phyloP scores from a whole-genome alignment of 1,140 invertebrate species.

The Drosophila orosa region DNA sequence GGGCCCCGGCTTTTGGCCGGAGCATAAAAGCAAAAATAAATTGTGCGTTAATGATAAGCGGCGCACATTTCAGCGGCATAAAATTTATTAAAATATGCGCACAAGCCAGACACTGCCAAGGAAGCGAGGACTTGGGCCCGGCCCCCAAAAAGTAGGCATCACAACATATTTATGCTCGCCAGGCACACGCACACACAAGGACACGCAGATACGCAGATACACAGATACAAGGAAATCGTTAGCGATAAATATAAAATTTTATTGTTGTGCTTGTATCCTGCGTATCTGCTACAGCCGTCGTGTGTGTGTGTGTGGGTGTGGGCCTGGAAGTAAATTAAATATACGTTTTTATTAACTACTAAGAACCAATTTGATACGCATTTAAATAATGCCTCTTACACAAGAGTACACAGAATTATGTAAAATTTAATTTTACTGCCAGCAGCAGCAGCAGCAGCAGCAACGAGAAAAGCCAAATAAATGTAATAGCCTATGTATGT shows the following conservation, averaged over 20 bases:
- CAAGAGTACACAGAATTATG: conserved; percentile 57
- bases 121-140: conserved; percentile 30
- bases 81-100: conserved; percentile 83
- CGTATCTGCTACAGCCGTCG: conserved; percentile 17
- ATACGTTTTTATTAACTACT: conserved; percentile 83
- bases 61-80: conserved; percentile 78
- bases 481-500: conserved; percentile 69
- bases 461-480: conserved; percentile 74
- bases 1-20: conserved; percentile 3
- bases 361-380: conserved; percentile 83
- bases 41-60: conserved; percentile 83
- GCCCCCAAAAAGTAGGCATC: conserved; percentile 53
- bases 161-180: conserved; percentile 70
- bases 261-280: conserved; percentile 70
- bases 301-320: conserved; percentile 26
- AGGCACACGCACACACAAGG: conserved; percentile 40
- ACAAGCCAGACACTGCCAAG: conserved; percentile 49
- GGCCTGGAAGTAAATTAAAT: conserved; percentile 77
- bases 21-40: conserved; percentile 82
- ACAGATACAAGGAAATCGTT: conserved; percentile 63
- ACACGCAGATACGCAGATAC: conserved; percentile 10
- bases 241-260: conserved; percentile 83
- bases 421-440: conserved; percentile 78
- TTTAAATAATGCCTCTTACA: conserved; percentile 73
- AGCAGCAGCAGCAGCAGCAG: conserved; percentile 15